Evolutionary conservation across 2,113 vertebrate genomes (phyloP).

Genomic region (Daboia siamensis): DNA sequence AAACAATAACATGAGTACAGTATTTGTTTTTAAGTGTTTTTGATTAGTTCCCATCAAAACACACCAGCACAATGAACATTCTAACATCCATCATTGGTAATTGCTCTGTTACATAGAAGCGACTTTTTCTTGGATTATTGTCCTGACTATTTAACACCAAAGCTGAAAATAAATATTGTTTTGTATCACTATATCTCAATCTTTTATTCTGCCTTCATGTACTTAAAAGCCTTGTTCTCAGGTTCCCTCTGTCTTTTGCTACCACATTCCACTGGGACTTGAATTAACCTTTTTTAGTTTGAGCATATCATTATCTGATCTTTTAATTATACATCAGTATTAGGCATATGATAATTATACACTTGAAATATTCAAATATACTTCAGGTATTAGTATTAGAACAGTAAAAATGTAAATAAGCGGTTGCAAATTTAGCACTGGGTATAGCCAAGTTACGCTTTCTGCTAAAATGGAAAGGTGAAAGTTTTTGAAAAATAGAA

Average conservation of each 20-base stretch:
- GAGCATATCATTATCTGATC: not conserved
- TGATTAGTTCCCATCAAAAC: not conserved
- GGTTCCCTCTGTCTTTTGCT: not conserved
- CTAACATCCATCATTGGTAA: not conserved
- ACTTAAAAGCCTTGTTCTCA: not conserved
- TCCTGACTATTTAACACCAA: not conserved
- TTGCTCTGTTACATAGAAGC: not conserved
- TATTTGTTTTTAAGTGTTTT: not conserved
- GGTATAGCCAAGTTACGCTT: not conserved
- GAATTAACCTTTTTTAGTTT: not conserved
- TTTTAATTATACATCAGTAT: not conserved
- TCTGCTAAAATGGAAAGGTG: not conserved
- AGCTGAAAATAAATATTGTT: not conserved
- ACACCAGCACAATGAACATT: not conserved
- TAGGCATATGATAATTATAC: not conserved
- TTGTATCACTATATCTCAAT: not conserved
- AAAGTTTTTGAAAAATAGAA: fast-evolving
- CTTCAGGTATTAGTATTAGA: not conserved
- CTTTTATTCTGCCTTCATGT: not conserved
- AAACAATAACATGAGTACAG: not conserved
- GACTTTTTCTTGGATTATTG: not conserved
- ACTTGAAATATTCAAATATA: not conserved
- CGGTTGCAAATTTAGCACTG: not conserved
- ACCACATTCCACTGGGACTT: not conserved
- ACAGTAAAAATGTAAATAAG: not conserved